phyloP scores from a whole-genome alignment of 2,113 vertebrate genomes.

The Brienomyrus longianalis region DNA sequence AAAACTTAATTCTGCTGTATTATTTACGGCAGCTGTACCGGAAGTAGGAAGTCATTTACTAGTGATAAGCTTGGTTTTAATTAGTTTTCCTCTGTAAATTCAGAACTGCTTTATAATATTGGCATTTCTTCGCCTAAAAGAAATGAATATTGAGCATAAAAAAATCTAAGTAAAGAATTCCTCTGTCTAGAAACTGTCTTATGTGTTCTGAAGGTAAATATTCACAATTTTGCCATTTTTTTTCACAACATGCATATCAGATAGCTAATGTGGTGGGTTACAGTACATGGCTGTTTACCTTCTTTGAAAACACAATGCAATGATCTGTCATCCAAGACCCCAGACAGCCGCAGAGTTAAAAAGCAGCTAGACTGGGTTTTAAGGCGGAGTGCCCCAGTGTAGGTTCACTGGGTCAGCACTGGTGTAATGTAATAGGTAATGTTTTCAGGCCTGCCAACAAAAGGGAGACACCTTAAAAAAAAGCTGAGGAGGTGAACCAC shows the following conservation, averaged over 20 bases:
- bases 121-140: background rate
- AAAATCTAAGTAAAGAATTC: background rate
- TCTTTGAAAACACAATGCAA: conserved; percentile 10
- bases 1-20: background rate
- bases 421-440: background rate
- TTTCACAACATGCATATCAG: background rate
- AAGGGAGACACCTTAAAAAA: background rate
- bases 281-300: background rate
- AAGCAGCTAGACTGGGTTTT: background rate
- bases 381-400: background rate
- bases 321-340: background rate
- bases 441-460: background rate
- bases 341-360: background rate
- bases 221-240: background rate
- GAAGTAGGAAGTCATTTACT: background rate
- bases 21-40: background rate
- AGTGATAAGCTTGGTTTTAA: background rate
- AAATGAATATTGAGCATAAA: background rate
- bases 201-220: background rate
- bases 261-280: background rate
- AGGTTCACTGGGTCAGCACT: background rate
- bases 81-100: background rate
- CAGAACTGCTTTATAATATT: background rate
- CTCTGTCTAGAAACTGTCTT: background rate
- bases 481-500: background rate